Evolutionary conservation across 1,140 invertebrate species (phyloP).

Genomic region (Heterodera carotae): DNA sequence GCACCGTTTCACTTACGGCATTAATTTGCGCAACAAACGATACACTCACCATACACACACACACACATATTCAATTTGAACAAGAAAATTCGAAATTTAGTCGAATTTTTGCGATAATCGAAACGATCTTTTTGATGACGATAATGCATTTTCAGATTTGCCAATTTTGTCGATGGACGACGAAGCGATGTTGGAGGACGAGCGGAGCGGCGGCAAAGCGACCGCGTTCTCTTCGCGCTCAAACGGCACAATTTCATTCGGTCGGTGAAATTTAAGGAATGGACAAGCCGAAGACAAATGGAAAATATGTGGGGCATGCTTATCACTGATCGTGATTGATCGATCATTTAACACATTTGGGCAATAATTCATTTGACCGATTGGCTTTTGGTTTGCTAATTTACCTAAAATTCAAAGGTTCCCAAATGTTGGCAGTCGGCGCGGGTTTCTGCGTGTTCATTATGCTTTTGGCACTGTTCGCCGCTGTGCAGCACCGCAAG

Average conservation of each 20-base stretch:
- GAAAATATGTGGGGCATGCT: no score
- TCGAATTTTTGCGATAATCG: no score
- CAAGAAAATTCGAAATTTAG: no score
- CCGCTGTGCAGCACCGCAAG: conserved; percentile 42
- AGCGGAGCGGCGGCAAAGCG: not conserved
- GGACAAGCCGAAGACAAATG: not conserved
- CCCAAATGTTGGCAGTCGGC: conserved; percentile 46
- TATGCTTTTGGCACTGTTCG: conserved; percentile 43
- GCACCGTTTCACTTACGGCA: not conserved
- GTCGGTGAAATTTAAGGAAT: not conserved
- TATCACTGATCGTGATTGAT: no score
- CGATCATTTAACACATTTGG: not conserved
- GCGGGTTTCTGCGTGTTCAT: conserved; percentile 45
- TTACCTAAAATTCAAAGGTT: conserved; percentile 6
- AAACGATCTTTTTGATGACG: no score
- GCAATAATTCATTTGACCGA: not conserved
- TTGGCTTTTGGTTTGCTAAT: not conserved
- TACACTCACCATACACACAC: no score
- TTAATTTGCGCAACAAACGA: not conserved
- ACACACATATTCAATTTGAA: no score
- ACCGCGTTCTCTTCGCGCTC: not conserved
- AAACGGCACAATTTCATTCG: not conserved
- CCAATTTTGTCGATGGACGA: not conserved
- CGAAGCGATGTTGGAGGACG: not conserved
- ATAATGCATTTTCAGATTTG: no score